Conservation (phyloP, 2,797 vertebrate species). For the Tangara arthus region DNA sequence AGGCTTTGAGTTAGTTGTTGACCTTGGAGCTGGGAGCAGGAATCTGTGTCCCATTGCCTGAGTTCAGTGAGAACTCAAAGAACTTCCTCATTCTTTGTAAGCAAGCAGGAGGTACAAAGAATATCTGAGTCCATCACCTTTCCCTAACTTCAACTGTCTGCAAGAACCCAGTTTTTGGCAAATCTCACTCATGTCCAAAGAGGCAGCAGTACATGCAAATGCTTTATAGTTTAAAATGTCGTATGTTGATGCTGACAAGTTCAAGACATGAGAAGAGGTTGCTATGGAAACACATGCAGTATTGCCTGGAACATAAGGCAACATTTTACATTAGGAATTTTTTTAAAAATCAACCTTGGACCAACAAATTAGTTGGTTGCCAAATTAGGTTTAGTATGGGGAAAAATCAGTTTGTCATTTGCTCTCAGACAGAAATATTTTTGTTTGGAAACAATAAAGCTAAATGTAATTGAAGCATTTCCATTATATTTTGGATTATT, state of each 20-base stretch:
- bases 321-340: neutral
- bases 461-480: neutral
- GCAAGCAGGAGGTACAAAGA: neutral
- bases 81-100: neutral
- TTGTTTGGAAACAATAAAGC: neutral
- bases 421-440: neutral
- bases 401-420: neutral
- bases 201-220: neutral
- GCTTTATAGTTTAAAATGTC: conserved; percentile 24
- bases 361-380: neutral
- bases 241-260: conserved; percentile 34
- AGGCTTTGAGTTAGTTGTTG: neutral
- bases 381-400: neutral
- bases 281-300: conserved; percentile 46
- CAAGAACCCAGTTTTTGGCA: neutral
- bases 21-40: neutral
- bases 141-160: neutral
- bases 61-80: neutral
- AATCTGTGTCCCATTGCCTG: neutral
- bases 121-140: neutral
- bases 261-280: conserved; percentile 52
- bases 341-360: neutral
- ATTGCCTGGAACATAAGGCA: conserved; percentile 29
- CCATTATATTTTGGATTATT: neutral
- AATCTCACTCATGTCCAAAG: neutral